Conservation (phyloP, 2,888 invertebrate species). For the Spodoptera exigua region DNA sequence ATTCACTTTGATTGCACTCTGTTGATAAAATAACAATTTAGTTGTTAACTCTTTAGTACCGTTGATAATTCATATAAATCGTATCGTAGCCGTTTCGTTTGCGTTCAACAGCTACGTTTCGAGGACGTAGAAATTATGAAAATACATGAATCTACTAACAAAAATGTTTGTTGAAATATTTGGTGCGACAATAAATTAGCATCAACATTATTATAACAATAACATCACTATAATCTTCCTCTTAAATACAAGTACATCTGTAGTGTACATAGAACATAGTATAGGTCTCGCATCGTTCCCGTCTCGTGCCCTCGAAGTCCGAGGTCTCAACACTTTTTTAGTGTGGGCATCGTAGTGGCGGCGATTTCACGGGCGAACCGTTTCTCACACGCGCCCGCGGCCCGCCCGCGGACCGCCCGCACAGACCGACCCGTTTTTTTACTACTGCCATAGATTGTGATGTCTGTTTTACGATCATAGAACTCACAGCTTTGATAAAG, state of each 20-base stretch:
- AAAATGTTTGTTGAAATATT: too few relatives aligned
- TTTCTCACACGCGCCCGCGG: slow-evolving; percentile 62
- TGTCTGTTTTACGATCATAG: slow-evolving; percentile 61
- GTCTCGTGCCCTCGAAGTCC: slow-evolving; percentile 43
- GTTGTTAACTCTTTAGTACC: not conserved
- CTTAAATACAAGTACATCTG: too few relatives aligned
- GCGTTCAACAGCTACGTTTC: slow-evolving; percentile 16
- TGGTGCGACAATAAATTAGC: too few relatives aligned
- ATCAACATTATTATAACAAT: too few relatives aligned
- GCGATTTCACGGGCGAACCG: slow-evolving; percentile 61
- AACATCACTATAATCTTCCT: too few relatives aligned
- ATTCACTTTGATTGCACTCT: slow-evolving; percentile 22
- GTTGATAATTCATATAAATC: slow-evolving; percentile 13
- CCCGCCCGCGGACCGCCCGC: slow-evolving; percentile 64
- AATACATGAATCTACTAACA: slow-evolving; percentile 32
- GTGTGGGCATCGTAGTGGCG: slow-evolving; percentile 51
- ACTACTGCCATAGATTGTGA: slow-evolving; percentile 44
- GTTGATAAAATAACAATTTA: slow-evolving; percentile 21
- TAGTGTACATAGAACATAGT: too few relatives aligned
- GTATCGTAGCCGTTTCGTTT: slow-evolving; percentile 35
- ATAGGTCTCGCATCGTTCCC: slow-evolving; percentile 33
- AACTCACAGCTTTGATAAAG: slow-evolving; percentile 50
- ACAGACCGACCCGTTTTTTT: slow-evolving; percentile 54
- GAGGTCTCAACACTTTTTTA: slow-evolving; percentile 46
- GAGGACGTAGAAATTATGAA: slow-evolving; percentile 28